Conservation (phyloP, 1,140 invertebrate genomes). For the Leptinotarsa defecta region DNA sequence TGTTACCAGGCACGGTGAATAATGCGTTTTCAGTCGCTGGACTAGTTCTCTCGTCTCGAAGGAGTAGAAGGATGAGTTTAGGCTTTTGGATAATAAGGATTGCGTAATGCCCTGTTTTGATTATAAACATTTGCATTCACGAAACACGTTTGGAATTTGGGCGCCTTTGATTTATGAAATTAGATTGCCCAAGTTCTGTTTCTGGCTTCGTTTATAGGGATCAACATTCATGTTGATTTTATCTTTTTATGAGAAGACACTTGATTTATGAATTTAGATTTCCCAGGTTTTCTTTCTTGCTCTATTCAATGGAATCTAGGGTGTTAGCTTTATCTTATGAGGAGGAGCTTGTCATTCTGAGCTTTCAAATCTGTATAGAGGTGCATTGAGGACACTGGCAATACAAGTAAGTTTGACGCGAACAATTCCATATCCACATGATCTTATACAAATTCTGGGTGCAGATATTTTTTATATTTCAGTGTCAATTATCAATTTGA, state of each 20-base stretch:
- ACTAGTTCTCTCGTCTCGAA: not conserved
- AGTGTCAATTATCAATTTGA: no score
- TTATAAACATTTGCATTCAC: not conserved
- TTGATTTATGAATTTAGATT: not conserved
- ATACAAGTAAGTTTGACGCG: no score
- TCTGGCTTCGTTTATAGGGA: no score
- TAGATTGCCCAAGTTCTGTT: not conserved
- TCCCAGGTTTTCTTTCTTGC: not conserved
- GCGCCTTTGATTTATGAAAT: conserved; percentile 1
- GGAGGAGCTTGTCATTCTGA: no score
- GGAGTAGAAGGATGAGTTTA: not conserved
- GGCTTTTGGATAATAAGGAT: not conserved
- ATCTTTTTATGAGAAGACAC: not conserved
- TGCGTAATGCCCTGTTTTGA: not conserved
- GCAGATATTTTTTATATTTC: no score
- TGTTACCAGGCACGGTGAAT: not conserved
- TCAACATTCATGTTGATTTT: no score
- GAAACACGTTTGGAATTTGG: not conserved
- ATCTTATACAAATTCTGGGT: no score
- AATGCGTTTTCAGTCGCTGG: not conserved
- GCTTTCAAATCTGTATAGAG: no score
- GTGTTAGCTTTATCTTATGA: no score
- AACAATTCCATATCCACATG: no score
- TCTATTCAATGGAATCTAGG: no score
- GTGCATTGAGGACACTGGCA: no score